Percentiles rank a stretch among this genome's conserved stretches.
Conservation (phyloP, 2,797 vertebrate species). For the Darevskia nairensis region DNA sequence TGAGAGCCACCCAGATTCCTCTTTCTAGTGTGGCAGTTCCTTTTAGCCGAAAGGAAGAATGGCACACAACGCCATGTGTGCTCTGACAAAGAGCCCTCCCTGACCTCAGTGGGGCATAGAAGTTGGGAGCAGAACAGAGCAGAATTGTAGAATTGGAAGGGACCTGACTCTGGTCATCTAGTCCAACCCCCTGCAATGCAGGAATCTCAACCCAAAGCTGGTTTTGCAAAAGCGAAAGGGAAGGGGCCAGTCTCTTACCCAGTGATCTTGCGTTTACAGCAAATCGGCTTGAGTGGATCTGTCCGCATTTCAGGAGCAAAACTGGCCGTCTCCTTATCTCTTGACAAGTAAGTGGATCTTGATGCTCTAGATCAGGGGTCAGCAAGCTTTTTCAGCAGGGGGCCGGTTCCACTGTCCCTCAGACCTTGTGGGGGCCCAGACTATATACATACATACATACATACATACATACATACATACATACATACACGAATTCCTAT, state of each 20-base stretch:
- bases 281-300: constrained; percentile 55
- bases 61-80: rapidly evolving
- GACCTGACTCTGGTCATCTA: too few relatives aligned
- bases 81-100: background rate
- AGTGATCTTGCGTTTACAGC: constrained; percentile 55
- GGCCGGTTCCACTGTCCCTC: too few relatives aligned
- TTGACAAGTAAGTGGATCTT: constrained; percentile 65
- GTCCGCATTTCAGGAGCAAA: constrained; percentile 32
- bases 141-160: too few relatives aligned
- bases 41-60: background rate
- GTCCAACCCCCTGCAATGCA: too few relatives aligned
- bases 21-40: background rate
- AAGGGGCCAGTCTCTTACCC: constrained; percentile 18
- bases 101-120: too few relatives aligned
- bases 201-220: too few relatives aligned
- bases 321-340: constrained; percentile 58
- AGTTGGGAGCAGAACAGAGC: background rate
- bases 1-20: background rate
- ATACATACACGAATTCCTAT: too few relatives aligned
- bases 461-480: too few relatives aligned
- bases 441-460: too few relatives aligned
- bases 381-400: too few relatives aligned
- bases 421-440: too few relatives aligned
- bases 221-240: background rate
- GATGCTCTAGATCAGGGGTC: too few relatives aligned